Evolutionary conservation across 2,113 vertebrate genomes (phyloP), one percentile per base, ranked within the genome.

Genomic region (Siphamia tubifer): DNA sequence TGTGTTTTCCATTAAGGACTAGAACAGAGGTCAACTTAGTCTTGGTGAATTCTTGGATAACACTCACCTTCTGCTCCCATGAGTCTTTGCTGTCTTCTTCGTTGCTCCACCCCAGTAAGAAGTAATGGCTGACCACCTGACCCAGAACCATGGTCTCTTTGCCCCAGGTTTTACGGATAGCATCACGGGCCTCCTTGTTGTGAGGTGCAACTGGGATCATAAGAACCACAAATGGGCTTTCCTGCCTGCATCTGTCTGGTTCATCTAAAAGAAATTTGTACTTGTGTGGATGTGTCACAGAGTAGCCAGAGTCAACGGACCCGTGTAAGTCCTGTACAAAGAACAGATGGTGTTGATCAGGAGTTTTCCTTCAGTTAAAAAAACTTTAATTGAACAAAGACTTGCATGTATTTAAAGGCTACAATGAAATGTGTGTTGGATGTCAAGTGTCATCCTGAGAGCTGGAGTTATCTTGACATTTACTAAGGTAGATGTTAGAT

Each of bases 161-260:
- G 3, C 30, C 75, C 83, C 83, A 86, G 0, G 86, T 84, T 1
- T 43, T 39, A 15, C 81, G 81, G 35, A 86, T 82, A 1, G 17
- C 5, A 2, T 84, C 47, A 6, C 81, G 81, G 5, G 75, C 62
- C 30, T 48, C n/a, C 44, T 11, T 63, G 67, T 77, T 42, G 9
- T 72, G 6, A 0, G 83, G 69, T 11, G 62, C 47, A 0, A 78
- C 76, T 1, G 76, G 76, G 23, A 80, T 63, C 8, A 86, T 43
- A 0, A 88, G 31, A 7, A 86, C 65, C 44, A 86, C 11, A 44
- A 86, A 86, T 0, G 86, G 78, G 0, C 25, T 72, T 61, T 76
- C 68, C 42, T 56, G 15, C 28, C 0, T 8, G 55, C 86, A 86
- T 67, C 69, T 39, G 9, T 36, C 24, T 2, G 56, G 56, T 38